phyloP scores from a whole-genome alignment of 64 coral and sea anemone genomes.

The Platygyra sinensis region DNA sequence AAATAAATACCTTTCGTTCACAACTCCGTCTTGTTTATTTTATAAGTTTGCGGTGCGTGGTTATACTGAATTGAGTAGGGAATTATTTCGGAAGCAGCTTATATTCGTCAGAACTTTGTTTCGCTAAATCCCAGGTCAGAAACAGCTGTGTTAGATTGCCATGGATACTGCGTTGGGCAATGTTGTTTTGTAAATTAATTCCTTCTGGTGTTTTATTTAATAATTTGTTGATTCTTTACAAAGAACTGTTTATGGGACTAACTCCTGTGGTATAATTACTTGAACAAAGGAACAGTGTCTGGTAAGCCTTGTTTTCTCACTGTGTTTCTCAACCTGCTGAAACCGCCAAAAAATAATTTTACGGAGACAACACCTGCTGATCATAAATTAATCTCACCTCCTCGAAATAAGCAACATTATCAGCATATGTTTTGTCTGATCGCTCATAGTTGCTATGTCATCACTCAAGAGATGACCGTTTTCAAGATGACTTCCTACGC shows the following conservation, averaged over 20 bases:
- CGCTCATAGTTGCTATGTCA: not conserved
- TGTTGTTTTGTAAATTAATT: not conserved
- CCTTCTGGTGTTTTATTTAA: not conserved
- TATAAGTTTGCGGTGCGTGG: too few species aligned
- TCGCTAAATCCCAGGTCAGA: too few species aligned
- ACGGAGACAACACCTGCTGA: not conserved
- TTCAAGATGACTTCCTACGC: not conserved
- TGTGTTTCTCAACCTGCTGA: not conserved
- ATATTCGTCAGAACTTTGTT: too few species aligned
- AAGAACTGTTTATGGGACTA: not conserved
- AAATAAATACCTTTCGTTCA: too few species aligned
- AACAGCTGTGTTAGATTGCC: not conserved
- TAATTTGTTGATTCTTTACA: not conserved
- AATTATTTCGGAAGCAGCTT: too few species aligned
- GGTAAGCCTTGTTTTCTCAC: not conserved
- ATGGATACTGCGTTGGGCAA: not conserved
- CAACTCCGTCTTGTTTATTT: too few species aligned
- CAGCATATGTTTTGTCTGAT: not conserved
- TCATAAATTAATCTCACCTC: not conserved
- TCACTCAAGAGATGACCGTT: not conserved
- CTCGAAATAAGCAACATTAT: not conserved
- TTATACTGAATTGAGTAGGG: too few species aligned
- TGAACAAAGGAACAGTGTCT: not conserved
- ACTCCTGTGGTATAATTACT: not conserved
- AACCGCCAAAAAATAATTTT: slow-evolving; percentile 7